phyloP scores from a whole-genome alignment of 2,888 invertebrate genomes.

The Eupithecia dodoneata region DNA sequence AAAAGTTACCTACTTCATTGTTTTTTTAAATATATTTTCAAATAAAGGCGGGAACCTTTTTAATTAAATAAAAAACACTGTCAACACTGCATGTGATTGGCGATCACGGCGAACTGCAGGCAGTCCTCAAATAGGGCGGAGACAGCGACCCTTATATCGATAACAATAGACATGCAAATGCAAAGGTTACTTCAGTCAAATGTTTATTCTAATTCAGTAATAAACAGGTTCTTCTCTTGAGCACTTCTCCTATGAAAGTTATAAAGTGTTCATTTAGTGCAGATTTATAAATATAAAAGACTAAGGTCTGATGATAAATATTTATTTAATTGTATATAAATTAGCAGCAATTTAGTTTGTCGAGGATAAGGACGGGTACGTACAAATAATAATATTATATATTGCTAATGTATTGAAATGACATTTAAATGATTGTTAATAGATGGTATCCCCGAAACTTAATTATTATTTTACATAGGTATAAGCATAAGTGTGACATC shows the following conservation, averaged over 20 bases:
- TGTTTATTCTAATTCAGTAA: conserved; percentile 63
- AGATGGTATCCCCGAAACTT: neutral
- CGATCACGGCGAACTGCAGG: neutral
- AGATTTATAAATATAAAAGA: conserved; percentile 25
- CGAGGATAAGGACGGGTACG: conserved; percentile 43
- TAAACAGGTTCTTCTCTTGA: conserved; percentile 58
- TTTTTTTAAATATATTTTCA: neutral
- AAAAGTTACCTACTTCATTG: too few relatives aligned
- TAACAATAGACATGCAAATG: conserved; percentile 68
- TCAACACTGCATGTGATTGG: neutral
- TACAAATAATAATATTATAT: conserved; percentile 2
- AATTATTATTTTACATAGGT: neutral
- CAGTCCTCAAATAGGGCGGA: conserved; percentile 59
- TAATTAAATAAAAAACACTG: neutral
- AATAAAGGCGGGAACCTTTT: conserved; percentile 3
- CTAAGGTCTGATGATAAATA: conserved; percentile 31
- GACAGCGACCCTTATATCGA: conserved; percentile 62
- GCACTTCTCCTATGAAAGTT: conserved; percentile 50
- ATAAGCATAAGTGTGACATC: neutral
- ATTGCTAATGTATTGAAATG: neutral
- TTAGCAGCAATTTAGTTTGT: conserved; percentile 37
- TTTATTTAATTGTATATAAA: conserved; percentile 34
- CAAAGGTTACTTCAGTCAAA: conserved; percentile 44
- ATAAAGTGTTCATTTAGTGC: neutral
- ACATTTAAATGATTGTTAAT: neutral